These are phyloP conservation scores for Genyomyrus donnyi DNA, from an alignment of 2,113 vertebrate genomes.

Conservation along the genomic window DNA sequence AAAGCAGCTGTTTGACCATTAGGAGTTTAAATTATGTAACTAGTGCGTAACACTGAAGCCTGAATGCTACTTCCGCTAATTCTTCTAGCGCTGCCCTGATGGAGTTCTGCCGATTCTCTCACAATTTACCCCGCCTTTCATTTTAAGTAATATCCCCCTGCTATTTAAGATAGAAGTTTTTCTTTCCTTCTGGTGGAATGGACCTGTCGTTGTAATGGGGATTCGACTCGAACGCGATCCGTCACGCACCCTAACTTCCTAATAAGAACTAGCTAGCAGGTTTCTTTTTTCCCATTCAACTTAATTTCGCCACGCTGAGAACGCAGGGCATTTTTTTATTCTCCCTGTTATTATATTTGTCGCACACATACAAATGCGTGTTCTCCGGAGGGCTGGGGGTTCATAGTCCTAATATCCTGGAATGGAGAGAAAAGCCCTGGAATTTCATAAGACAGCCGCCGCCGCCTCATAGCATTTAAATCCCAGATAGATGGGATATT, in stretches of 20 bases:
- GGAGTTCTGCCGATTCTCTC: slow-evolving; percentile 38
- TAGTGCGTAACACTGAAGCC: slow-evolving; percentile 69
- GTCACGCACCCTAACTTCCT: neutral
- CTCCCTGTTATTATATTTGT: slow-evolving; percentile 25
- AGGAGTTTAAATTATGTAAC: slow-evolving; percentile 73
- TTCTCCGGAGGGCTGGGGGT: slow-evolving; percentile 23
- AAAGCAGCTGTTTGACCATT: slow-evolving; percentile 73
- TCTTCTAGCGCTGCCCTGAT: slow-evolving; percentile 63
- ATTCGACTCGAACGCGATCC: neutral
- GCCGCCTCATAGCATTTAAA: slow-evolving; percentile 34
- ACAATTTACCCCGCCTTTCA: slow-evolving; percentile 7
- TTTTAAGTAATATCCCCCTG: neutral
- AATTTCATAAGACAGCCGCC: slow-evolving; percentile 20
- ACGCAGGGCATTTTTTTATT: slow-evolving; percentile 8
- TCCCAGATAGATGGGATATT: slow-evolving; percentile 33
- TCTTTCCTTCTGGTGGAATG: neutral
- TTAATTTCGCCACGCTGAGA: slow-evolving; percentile 21
- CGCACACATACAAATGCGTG: slow-evolving; percentile 10
- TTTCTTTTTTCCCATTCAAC: neutral
- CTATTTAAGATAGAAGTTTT: neutral
- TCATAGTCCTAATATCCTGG: slow-evolving; percentile 33
- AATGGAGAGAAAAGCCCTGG: slow-evolving; percentile 23
- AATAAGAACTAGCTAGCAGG: neutral
- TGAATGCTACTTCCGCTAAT: slow-evolving; percentile 66
- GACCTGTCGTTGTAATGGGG: neutral